Base-by-base conservation (phyloP, 2,888 invertebrate species). In the Orthosia cruda region DNA sequence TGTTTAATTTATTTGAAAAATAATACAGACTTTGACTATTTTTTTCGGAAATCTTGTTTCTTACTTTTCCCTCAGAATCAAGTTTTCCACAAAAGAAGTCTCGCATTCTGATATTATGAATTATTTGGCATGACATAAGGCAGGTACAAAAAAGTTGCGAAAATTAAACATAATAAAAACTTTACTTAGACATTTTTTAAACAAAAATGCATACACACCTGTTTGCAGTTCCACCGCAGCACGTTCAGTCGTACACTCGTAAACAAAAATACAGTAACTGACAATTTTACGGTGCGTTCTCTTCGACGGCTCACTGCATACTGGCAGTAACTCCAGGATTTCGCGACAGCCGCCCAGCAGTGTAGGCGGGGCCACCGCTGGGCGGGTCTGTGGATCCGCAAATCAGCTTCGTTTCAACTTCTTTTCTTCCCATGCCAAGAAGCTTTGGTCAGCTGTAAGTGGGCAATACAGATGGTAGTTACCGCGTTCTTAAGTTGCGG, bases 351-450 rank as follows among this genome's bases (percentile, higher is more conserved):
- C 94, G 93, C 96, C 96, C 94, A 93, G 90, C 78, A 77, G 50
- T 81, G 88, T 92, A 89, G 96, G 96, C 96, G 96, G 94, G 80
- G 95, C 93, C 40, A 86, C 32, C 3, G 89, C 88, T 95, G 93
- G 96, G 96, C 96, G 96, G 92, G 91, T 83, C 93, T 71, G 74
- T 57, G 71, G 79, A 45, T 77, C 90, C 89, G 90, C 96, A 95
- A 96, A 96, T 96, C 95, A 94, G 93, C 89, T 89, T 83, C 89
- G 88, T 89, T 91, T 87, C 79, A 80, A 90, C 87, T 94, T 94
- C 94, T 95, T 95, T 95, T 94, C 94, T 93, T 94, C 85, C 80
- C 87, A 87, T 72, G 80, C 87, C 90, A 90, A 94, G 91, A 88
- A 92, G 91, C 90, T 88, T 67, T 88, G 85, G 87, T 81, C 88